Conservation (phyloP, 2,797 vertebrate genomes). For the Hyperoplus lanceolatus region DNA sequence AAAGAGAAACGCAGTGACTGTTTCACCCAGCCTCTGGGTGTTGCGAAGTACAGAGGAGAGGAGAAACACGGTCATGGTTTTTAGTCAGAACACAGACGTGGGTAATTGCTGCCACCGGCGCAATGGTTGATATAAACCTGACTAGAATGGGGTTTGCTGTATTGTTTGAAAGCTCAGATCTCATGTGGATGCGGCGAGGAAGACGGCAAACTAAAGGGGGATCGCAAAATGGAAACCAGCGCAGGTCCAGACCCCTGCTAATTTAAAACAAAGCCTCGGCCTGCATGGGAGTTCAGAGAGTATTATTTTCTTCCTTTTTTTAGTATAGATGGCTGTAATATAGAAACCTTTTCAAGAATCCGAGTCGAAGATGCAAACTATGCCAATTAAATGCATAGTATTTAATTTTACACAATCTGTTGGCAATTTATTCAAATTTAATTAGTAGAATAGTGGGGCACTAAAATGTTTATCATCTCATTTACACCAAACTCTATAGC, state of each 20-base stretch:
- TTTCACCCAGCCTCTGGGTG: constrained; percentile 70
- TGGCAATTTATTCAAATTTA: constrained; percentile 31
- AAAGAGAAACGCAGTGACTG: constrained; percentile 63
- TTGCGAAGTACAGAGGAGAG: constrained; percentile 55
- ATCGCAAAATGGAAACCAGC: constrained; percentile 26
- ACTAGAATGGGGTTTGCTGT: constrained; percentile 42
- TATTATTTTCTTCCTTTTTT: constrained; percentile 10
- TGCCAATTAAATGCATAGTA: constrained; percentile 2
- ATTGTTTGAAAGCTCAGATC: constrained; percentile 55
- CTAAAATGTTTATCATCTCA: constrained; percentile 27
- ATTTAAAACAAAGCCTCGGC: constrained; percentile 35
- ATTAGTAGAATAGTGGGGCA: constrained; percentile 22
- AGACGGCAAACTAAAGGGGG: constrained; percentile 17
- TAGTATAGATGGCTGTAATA: constrained; percentile 12
- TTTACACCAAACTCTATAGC: constrained; percentile 21
- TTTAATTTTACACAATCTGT: constrained; percentile 31
- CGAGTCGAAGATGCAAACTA: constrained; percentile 7
- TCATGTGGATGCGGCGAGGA: constrained; percentile 15
- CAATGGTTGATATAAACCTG: constrained; percentile 56
- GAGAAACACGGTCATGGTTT: constrained; percentile 62
- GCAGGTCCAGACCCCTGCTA: constrained; percentile 11
- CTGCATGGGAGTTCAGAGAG: constrained; percentile 15
- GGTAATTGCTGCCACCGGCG: constrained; percentile 75
- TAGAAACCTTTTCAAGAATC: constrained; percentile 34
- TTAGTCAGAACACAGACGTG: constrained; percentile 72